These are phyloP conservation scores for Pemphigus obesinymphae DNA, from an alignment of 1,140 invertebrate genomes.

Conservation along the genomic window DNA sequence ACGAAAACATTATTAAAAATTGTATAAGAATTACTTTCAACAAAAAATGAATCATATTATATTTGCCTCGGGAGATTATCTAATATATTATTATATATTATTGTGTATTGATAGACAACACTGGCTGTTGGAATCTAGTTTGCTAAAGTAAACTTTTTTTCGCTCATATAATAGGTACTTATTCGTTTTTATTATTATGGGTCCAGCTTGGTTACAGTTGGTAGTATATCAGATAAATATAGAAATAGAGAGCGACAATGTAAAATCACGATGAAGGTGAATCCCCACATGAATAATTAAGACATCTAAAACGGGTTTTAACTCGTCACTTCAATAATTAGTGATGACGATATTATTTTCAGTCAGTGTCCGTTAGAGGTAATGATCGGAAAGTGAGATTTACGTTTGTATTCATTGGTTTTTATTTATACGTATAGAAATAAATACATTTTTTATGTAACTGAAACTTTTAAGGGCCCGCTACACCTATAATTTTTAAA, in stretches of 20 bases:
- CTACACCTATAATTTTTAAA: too few relatives aligned
- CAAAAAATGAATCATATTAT: background rate
- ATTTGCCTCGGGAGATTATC: background rate
- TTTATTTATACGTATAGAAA: too few relatives aligned
- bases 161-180: background rate
- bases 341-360: background rate
- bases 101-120: too few relatives aligned
- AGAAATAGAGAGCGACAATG: conserved; percentile 12
- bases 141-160: too few relatives aligned
- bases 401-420: background rate
- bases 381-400: background rate
- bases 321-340: background rate
- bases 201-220: background rate
- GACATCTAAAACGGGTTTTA: background rate
- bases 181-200: background rate
- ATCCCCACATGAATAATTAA: background rate
- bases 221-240: background rate
- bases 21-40: background rate
- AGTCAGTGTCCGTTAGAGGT: background rate
- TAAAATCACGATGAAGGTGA: background rate
- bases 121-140: too few relatives aligned
- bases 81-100: too few relatives aligned
- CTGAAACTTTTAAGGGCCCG: too few relatives aligned
- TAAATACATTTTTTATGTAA: too few relatives aligned
- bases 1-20: background rate